Evolutionary conservation across 2,888 invertebrate genomes (phyloP), one percentile per base, ranked within the genome.

Genomic region (Camponotus fellah): DNA sequence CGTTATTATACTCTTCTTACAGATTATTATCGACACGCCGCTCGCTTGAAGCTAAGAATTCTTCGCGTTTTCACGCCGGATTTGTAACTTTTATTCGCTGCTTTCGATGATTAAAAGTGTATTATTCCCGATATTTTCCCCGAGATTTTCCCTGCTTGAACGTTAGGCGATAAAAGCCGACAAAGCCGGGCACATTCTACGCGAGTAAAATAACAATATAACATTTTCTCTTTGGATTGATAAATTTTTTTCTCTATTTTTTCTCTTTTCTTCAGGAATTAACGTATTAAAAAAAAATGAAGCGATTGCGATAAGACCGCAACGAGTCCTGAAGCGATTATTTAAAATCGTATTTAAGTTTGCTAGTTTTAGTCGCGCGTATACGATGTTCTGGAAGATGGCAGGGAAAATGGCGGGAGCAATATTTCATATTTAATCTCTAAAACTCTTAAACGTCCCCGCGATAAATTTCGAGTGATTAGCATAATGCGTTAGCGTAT

Each of bases 401-500:
- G 34, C 58, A 40, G 53, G 34, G 62, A 60, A 40, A 53, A 64
- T 58, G 56, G 71, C 21, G 60, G 56, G 60, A 53, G 77, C 40
- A 75, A 69, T 84, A 75, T 66, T 74, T 83, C 82, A 85, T 84
- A 76, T 85, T 90, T 91, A 90, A 91, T 88, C 87, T 89, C 87
- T 87, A 87, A 87, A 90, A 90, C 91, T 91, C 88, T 91, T 90
- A 88, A 90, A 88, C 88, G 90, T 88, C 85, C 84, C 84, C 76
- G 82, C 88, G 85, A 89, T 92, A 91, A 91, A 92, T 92, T 90
- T 88, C 82, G 65, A 82, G 86, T 89, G 89, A 92, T 93, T 93
- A 93, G 92, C 92, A 93, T 93, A 93, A 93, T 89, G 91, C 93
- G 93, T 93, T 92, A 92, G 89, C 88, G 89, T 90, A 89, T 90